Conservation (phyloP, 1,140 invertebrate species). For the Drosophila sp. region DNA sequence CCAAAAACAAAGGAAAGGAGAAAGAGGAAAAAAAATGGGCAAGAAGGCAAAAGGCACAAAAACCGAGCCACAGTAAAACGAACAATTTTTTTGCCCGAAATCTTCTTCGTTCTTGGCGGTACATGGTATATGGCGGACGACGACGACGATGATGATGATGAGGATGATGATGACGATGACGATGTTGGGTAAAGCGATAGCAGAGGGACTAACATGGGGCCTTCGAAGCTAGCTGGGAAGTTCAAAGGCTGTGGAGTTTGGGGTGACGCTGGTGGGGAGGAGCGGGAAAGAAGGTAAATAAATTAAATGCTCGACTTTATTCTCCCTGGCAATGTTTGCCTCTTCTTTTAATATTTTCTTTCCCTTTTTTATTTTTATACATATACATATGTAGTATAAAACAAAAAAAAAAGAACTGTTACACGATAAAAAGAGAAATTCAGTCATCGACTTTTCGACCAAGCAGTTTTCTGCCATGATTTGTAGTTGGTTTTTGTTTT, state of each 20-base stretch:
- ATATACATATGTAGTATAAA: not conserved
- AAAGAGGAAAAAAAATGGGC: conserved; percentile 29
- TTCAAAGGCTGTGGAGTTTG: conserved; percentile 19
- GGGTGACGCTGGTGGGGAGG: not conserved
- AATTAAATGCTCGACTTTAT: conserved; percentile 80
- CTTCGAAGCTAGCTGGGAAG: not conserved
- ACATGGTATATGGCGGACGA: conserved; percentile 16
- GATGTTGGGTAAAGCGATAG: not conserved
- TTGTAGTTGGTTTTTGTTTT: not conserved
- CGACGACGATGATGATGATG: conserved; percentile 32
- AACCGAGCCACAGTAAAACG: conserved; percentile 76
- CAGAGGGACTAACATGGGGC: not conserved
- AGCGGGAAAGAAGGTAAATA: conserved; percentile 57
- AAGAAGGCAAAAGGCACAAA: conserved; percentile 33
- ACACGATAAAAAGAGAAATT: not conserved
- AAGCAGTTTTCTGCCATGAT: conserved; percentile 8
- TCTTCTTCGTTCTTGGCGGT: conserved; percentile 24
- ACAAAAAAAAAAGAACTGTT: conserved; percentile 3
- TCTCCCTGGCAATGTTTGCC: conserved; percentile 69
- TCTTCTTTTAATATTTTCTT: conserved; percentile 74
- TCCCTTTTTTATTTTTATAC: conserved; percentile 44
- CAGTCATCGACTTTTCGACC: conserved; percentile 15
- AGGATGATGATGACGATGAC: not conserved
- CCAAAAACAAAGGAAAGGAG: conserved; percentile 52
- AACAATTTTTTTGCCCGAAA: conserved; percentile 41